These are phyloP conservation scores for Eufriesea mexicana DNA, from an alignment of 1,140 invertebrate genomes.

Conservation along the genomic window DNA sequence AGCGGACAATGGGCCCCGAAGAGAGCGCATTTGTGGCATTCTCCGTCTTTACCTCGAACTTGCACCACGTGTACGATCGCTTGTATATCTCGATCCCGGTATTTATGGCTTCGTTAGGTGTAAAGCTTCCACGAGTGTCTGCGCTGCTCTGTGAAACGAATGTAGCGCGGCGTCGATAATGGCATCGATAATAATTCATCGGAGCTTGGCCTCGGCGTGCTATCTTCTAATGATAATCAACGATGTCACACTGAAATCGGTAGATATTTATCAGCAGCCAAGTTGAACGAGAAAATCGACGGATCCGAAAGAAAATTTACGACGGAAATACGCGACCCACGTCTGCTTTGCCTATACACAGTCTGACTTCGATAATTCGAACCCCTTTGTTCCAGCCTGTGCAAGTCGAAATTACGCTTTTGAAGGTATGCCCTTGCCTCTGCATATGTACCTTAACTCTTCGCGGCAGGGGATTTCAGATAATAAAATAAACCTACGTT, in stretches of 20 bases:
- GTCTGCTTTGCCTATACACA: too few species aligned
- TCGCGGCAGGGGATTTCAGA: too few species aligned
- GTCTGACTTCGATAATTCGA: too few species aligned
- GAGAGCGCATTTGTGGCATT: slow-evolving; percentile 62
- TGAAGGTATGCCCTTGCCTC: too few species aligned
- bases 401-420: too few species aligned
- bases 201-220: background rate
- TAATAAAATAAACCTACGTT: too few species aligned
- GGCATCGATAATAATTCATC: slow-evolving; percentile 38
- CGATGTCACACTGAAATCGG: slow-evolving; percentile 12
- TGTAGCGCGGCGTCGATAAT: slow-evolving; percentile 14
- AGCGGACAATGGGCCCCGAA: slow-evolving; percentile 70
- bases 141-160: slow-evolving; percentile 16
- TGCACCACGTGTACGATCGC: slow-evolving; percentile 45
- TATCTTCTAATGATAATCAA: slow-evolving; percentile 38
- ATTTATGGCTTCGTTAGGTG: slow-evolving; percentile 54
- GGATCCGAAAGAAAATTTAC: too few species aligned
- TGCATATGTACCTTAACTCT: too few species aligned
- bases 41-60: slow-evolving; percentile 54
- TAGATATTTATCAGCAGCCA: background rate
- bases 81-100: slow-evolving; percentile 44
- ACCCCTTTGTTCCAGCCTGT: too few species aligned
- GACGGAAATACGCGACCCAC: too few species aligned
- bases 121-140: slow-evolving; percentile 33
- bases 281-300: background rate